Base-by-base conservation (phyloP, 1,140 invertebrate species). In the Pollicipes pollicipes region DNA sequence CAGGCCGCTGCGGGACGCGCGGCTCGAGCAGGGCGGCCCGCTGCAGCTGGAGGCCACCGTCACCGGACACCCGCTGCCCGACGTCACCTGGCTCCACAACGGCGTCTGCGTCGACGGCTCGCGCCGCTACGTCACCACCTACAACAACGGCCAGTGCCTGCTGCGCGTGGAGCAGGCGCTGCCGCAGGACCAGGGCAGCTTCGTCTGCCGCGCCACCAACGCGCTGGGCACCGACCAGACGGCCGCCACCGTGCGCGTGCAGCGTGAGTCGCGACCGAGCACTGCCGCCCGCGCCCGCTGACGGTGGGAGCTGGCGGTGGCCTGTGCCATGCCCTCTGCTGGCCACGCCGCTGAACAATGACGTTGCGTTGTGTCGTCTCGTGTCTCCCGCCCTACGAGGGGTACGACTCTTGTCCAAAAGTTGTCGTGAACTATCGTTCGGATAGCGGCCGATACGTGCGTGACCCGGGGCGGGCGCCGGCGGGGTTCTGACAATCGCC, bases 71-170 rank as follows among this genome's bases (percentile, higher is more conserved):
- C 90, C 90, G 3, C 76, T 90, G 66, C 89, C 90, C 8, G 86
- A 85, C 13, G 87, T 92, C 3, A 85, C 86, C 69, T 93, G 90
- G 90, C 88, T 83, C 74, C 91, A 90, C 77, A 85, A 90, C 76
- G 84, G 84, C 37, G 78, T 82, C 0, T 88, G 89, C 74, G 84
- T 93, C 66, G 87, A 89, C 75, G 86, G 86, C 78, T 88, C 82
- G 35, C 85, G 87, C 1, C 86, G 90, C 77, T 90, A 88, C 77
- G 76, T 82, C 63, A 80, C 82, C 69, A 78, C 74, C 21, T 81
- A 80, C 72, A 79, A 80, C 70, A 83, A 84, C 71, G 86, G 86
- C 1, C 83, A 86, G 70, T 85, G 85, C 63, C 76, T 84, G 30
- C 77, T 87, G 74, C 85, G 82, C 75, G 86, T 85, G 74, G 86